Base-by-base conservation (phyloP, 2,888 invertebrate genomes). In the Anoncus sp. region DNA sequence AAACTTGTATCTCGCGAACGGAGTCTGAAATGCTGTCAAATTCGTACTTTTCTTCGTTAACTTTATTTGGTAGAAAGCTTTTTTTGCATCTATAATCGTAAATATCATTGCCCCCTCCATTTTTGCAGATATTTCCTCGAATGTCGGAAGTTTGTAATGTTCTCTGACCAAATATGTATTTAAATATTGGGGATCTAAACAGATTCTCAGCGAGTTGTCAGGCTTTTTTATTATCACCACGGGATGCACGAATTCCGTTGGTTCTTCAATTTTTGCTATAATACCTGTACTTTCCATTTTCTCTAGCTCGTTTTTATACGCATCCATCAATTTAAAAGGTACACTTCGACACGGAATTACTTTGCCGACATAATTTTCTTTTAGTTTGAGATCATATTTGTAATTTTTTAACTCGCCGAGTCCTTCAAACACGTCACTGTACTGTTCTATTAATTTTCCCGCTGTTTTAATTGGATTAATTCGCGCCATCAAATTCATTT, bases 1-100 rank as follows among this genome's bases (percentile, higher is more conserved):
- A 62, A 85, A 87, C 57, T 72, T 81, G 66, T 83, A 88, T 62
- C 85, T 62, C 12, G 86, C 87, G 60, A 87, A 85, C 2, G 84
- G 85, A 6, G 86, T 87, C 49, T 81, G 81, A 43, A 89, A 87
- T 3, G 85, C n/a, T n/a, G n/a, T n/a, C n/a, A n/a, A n/a, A n/a
- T n/a, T n/a, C n/a, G n/a, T n/a, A n/a, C n/a, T n/a, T n/a, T n/a
- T n/a, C n/a, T n/a, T n/a, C n/a, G n/a, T n/a, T n/a, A n/a, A n/a
- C n/a, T n/a, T n/a, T n/a, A n/a, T n/a, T n/a, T n/a, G n/a, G n/a
- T n/a, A n/a, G n/a, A n/a, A n/a, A n/a, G n/a, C n/a, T n/a, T n/a
- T n/a, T n/a, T n/a, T n/a, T n/a, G n/a, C n/a, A n/a, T n/a, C n/a
- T n/a, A n/a, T n/a, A n/a, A n/a, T n/a, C n/a, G n/a, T n/a, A n/a